Evolutionary conservation across 2,888 invertebrate species (phyloP).

Genomic region (Ryuthela nishihirai): DNA sequence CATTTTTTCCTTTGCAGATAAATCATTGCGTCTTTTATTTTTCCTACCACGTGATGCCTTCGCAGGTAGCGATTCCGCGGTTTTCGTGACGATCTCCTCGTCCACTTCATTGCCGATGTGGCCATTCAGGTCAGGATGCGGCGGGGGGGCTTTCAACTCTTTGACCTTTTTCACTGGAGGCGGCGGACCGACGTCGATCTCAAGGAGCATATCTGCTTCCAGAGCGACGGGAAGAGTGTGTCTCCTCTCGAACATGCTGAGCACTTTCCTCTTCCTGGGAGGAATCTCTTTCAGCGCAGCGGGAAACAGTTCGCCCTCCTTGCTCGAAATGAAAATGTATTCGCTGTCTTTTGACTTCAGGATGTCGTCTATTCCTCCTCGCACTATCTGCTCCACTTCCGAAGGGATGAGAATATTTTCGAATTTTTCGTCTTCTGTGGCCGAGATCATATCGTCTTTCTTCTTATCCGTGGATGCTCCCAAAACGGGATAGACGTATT

Average conservation of each 20-base stretch:
- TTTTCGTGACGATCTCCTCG: no score
- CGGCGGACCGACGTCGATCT: neutral
- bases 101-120: no score
- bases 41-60: no score
- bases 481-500: slow-evolving; percentile 69
- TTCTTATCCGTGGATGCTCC: slow-evolving; percentile 62
- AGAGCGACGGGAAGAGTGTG: slow-evolving; percentile 21
- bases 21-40: no score
- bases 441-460: slow-evolving; percentile 8
- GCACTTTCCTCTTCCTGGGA: neutral
- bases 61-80: no score
- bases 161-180: slow-evolving; percentile 8
- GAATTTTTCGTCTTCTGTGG: slow-evolving; percentile 20
- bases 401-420: slow-evolving; percentile 25
- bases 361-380: slow-evolving; percentile 30
- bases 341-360: slow-evolving; percentile 18
- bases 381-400: slow-evolving; percentile 35
- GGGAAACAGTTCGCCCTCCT: slow-evolving; percentile 22
- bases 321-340: slow-evolving; percentile 26
- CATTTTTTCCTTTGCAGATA: no score
- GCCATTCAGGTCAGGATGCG: no score
- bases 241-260: slow-evolving; percentile 4
- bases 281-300: slow-evolving; percentile 22
- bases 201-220: slow-evolving; percentile 2
- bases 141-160: slow-evolving; percentile 9